phyloP scores from a whole-genome alignment of 2,888 invertebrate genomes.

The Ypsolopha sequella region DNA sequence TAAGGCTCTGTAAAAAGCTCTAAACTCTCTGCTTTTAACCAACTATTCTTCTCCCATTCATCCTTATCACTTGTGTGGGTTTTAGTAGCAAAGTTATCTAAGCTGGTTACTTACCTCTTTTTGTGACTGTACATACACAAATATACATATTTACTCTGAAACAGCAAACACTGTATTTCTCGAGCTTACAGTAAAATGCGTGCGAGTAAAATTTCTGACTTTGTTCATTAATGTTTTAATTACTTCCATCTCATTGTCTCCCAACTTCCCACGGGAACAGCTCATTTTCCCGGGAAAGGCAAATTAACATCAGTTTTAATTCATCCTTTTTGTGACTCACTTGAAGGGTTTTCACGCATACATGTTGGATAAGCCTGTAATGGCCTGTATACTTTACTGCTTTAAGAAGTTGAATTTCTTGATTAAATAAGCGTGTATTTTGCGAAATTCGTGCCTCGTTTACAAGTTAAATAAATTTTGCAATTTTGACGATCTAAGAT shows the following conservation, averaged over 20 bases:
- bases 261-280: constrained; percentile 25
- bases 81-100: too few species aligned
- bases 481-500: too few species aligned
- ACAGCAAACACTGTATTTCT: neutral
- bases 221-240: constrained; percentile 52
- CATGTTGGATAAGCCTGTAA: neutral
- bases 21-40: too few species aligned
- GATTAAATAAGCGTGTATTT: neutral
- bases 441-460: neutral
- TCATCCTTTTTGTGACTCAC: constrained; percentile 18
- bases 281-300: constrained; percentile 11
- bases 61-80: too few species aligned
- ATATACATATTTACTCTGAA: too few species aligned
- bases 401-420: neutral
- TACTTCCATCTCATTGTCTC: constrained; percentile 39
- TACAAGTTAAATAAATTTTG: neutral
- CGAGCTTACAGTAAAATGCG: neutral
- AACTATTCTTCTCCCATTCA: too few species aligned
- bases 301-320: constrained; percentile 49
- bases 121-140: too few species aligned
- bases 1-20: too few species aligned
- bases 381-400: neutral
- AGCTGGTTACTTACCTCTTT: too few species aligned
- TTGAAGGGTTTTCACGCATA: constrained; percentile 1
- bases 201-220: constrained; percentile 29